Evolutionary conservation across 2,888 invertebrate genomes (phyloP).

Genomic region (Gastrophysa polygoni): DNA sequence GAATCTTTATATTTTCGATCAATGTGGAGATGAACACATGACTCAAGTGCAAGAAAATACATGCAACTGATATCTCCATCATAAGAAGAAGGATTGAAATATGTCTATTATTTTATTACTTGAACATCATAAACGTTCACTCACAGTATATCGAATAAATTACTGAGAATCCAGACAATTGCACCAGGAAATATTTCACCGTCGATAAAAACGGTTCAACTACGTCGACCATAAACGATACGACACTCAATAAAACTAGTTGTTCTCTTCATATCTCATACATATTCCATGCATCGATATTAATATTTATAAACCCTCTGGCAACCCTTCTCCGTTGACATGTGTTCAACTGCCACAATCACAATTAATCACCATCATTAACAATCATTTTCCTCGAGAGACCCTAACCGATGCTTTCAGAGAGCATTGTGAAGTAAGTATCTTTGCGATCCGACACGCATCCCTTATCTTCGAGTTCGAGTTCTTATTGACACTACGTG

Average conservation of each 20-base stretch:
- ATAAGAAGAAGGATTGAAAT: no score
- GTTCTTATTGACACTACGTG: conserved; percentile 30
- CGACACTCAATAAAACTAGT: background rate
- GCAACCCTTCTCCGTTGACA: conserved; percentile 6
- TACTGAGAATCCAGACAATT: no score
- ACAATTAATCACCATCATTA: conserved; percentile 33
- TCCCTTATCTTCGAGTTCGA: conserved; percentile 22
- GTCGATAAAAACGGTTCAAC: no score
- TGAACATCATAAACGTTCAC: no score
- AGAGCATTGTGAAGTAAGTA: conserved; percentile 33
- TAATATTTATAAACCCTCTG: background rate
- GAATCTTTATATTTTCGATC: no score
- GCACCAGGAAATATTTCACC: no score
- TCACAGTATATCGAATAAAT: no score
- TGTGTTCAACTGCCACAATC: conserved; percentile 19
- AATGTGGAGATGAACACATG: no score
- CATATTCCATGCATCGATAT: background rate
- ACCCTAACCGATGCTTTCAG: conserved; percentile 32
- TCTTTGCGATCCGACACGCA: conserved; percentile 32
- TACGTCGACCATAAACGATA: background rate
- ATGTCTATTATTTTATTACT: no score
- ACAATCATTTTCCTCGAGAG: conserved; percentile 22
- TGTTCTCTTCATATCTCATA: background rate
- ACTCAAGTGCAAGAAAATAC: no score
- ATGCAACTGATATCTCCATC: no score